These are phyloP conservation scores for Schizothorax lantsangensis DNA, from an alignment of 2,797 vertebrate species.

Conservation along the genomic window DNA sequence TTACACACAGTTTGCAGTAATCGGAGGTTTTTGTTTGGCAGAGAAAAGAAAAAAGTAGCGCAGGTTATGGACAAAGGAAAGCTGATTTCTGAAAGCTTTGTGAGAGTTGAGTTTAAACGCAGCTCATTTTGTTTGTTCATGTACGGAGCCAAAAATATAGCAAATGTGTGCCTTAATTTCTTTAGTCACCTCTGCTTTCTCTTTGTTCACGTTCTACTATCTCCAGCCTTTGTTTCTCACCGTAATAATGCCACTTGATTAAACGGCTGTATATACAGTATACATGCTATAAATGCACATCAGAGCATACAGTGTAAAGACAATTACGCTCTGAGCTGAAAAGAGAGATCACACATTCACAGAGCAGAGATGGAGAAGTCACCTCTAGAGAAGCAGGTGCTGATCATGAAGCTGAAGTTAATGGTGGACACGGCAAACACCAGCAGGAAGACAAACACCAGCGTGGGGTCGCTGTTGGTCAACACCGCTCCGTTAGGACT, in stretches of 20 bases:
- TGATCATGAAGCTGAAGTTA: slow-evolving; percentile 99
- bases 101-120: neutral
- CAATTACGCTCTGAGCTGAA: neutral
- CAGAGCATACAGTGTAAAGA: neutral
- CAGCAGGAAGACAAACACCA: slow-evolving; percentile 91
- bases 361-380: slow-evolving; percentile 41
- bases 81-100: slow-evolving; percentile 24
- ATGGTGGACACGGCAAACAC: slow-evolving; percentile 88
- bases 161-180: neutral
- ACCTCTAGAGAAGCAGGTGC: slow-evolving; percentile 96
- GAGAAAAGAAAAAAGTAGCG: neutral
- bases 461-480: slow-evolving; percentile 87
- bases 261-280: neutral
- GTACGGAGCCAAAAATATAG: neutral
- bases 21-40: neutral
- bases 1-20: neutral
- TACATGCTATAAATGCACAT: neutral
- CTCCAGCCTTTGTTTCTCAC: no score
- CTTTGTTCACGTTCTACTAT: neutral
- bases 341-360: neutral
- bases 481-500: slow-evolving; percentile 90
- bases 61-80: neutral
- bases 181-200: neutral
- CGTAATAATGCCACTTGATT: neutral
- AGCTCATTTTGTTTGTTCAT: neutral